Conservation (phyloP, 2,113 vertebrate genomes). For the Abramis brama region DNA sequence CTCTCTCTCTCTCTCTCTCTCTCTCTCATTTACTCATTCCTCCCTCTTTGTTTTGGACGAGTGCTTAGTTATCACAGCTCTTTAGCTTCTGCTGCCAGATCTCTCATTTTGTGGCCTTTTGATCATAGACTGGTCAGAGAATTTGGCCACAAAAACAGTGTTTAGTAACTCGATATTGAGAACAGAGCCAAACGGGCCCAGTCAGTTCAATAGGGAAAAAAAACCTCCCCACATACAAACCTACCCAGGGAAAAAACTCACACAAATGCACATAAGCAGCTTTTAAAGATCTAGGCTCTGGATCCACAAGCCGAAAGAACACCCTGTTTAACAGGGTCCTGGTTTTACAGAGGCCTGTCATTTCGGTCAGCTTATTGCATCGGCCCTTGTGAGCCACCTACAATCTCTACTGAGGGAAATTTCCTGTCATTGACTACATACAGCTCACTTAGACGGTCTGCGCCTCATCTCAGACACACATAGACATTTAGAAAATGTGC, state of each 20-base stretch:
- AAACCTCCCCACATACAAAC: neutral
- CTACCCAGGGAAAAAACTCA: slow-evolving; percentile 9
- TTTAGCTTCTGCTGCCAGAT: slow-evolving; percentile 38
- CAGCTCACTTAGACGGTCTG: neutral
- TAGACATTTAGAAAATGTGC: slow-evolving; percentile 15
- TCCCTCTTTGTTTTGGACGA: slow-evolving; percentile 14
- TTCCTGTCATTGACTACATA: slow-evolving; percentile 3
- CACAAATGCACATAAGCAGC: slow-evolving; percentile 15
- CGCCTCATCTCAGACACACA: neutral
- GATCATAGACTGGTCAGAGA: slow-evolving; percentile 53
- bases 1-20: neutral
- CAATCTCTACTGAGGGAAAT: slow-evolving; percentile 37
- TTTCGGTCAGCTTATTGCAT: slow-evolving; percentile 58
- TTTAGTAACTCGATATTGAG: slow-evolving; percentile 60
- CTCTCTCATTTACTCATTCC: slow-evolving; percentile 2
- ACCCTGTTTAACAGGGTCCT: slow-evolving; percentile 45
- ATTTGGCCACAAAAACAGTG: slow-evolving; percentile 50
- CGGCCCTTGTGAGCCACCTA: slow-evolving; percentile 41
- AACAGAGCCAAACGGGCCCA: slow-evolving; percentile 25
- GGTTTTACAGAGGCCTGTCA: slow-evolving; percentile 63
- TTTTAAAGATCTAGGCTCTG: slow-evolving; percentile 29
- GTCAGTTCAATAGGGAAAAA: slow-evolving; percentile 13
- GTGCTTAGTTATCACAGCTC: neutral
- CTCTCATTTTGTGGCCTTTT: slow-evolving; percentile 52
- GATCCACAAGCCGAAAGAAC: slow-evolving; percentile 47